These are phyloP conservation scores for Sciaenops ocellatus DNA, from an alignment of 2,797 vertebrate genomes.

Conservation along the genomic window DNA sequence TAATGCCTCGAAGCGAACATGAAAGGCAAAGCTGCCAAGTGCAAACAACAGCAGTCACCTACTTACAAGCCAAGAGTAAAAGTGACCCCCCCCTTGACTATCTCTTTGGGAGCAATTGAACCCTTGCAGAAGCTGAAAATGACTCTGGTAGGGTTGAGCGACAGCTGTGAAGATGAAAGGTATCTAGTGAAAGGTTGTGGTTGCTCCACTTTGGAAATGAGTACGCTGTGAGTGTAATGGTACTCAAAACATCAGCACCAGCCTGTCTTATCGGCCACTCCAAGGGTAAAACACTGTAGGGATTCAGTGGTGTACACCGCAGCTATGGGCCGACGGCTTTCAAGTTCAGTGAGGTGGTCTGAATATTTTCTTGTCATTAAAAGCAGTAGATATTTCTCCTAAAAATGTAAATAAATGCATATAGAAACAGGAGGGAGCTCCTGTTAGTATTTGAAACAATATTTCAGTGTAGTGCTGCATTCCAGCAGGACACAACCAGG, in stretches of 20 bases:
- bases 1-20: constrained; percentile 47
- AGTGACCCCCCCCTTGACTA: constrained; percentile 44
- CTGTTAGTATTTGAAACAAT: constrained; percentile 18
- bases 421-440: not conserved
- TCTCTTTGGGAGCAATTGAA: constrained; percentile 70
- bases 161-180: constrained; percentile 75
- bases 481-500: constrained; percentile 31
- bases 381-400: not conserved
- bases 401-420: not conserved
- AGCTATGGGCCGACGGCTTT: constrained; percentile 3
- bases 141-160: constrained; percentile 62
- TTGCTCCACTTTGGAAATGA: constrained; percentile 55
- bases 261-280: constrained; percentile 37
- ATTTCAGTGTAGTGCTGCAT: constrained; percentile 17
- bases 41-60: constrained; percentile 60
- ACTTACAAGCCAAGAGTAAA: constrained; percentile 41
- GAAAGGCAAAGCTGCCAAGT: constrained; percentile 45
- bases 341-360: not conserved
- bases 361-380: not conserved
- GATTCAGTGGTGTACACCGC: not conserved
- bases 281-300: constrained; percentile 32
- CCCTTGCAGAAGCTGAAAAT: constrained; percentile 67
- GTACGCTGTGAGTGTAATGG: constrained; percentile 65
- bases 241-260: constrained; percentile 54
- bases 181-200: constrained; percentile 58